Conservation (phyloP, 2,113 vertebrate genomes). For the Sarotherodon lohbergeri region DNA sequence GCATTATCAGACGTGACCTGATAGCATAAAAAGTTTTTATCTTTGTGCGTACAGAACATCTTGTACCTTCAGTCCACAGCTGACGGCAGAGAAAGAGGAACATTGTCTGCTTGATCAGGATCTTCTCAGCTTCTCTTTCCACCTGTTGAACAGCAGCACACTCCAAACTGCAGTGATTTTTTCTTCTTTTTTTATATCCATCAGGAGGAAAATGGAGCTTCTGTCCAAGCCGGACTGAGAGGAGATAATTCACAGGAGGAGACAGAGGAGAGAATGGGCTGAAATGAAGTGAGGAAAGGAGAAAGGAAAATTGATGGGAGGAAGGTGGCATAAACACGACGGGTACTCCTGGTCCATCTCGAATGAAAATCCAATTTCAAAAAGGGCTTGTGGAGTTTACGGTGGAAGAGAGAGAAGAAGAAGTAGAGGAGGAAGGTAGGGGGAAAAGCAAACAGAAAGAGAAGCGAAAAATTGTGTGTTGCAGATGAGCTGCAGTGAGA, state of each 20-base stretch:
- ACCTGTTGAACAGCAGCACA: background rate
- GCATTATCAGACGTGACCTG: background rate
- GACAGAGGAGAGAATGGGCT: constrained; percentile 29
- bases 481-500: constrained; percentile 53
- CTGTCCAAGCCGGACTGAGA: constrained; percentile 28
- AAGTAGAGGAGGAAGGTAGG: background rate
- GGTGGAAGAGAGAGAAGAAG: background rate
- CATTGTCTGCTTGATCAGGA: constrained; percentile 6
- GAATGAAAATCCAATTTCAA: constrained; percentile 74
- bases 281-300: constrained; percentile 31
- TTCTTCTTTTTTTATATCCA: background rate
- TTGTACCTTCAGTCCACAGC: background rate
- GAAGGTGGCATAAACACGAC: constrained; percentile 54
- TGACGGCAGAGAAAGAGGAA: background rate
- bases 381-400: constrained; percentile 61
- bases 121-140: constrained; percentile 4
- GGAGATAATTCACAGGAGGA: constrained; percentile 52
- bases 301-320: constrained; percentile 48
- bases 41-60: background rate
- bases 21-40: background rate
- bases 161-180: background rate
- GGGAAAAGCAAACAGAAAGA: constrained; percentile 37
- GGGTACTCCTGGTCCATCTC: constrained; percentile 45
- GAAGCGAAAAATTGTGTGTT: constrained; percentile 34
- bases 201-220: constrained; percentile 42